Conservation (phyloP, 2,888 invertebrate species). For the Archips xylosteana region DNA sequence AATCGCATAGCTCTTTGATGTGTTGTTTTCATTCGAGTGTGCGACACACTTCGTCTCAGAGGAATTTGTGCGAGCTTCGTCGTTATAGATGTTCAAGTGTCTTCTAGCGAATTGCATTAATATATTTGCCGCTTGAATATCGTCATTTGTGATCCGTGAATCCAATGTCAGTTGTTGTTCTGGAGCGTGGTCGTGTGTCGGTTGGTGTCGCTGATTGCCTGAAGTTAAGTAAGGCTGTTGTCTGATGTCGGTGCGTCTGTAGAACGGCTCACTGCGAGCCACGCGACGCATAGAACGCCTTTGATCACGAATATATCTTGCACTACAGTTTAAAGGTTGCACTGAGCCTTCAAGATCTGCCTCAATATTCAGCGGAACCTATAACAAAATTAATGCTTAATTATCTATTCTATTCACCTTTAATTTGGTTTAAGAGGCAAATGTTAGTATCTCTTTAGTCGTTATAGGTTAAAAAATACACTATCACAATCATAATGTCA, state of each 20-base stretch:
- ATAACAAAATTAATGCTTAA: not conserved
- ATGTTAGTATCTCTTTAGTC: not conserved
- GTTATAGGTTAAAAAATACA: too few relatives aligned
- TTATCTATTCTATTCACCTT: not conserved
- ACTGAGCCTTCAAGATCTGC: constrained; percentile 11
- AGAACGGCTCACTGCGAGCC: constrained; percentile 31
- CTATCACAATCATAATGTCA: too few relatives aligned
- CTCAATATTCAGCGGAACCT: constrained; percentile 26
- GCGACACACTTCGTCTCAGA: constrained; percentile 10
- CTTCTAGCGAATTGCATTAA: constrained; percentile 35
- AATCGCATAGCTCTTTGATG: not conserved
- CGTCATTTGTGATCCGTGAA: constrained; percentile 30
- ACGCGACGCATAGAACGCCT: constrained; percentile 32
- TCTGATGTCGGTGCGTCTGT: constrained; percentile 27
- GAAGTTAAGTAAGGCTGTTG: constrained; percentile 31
- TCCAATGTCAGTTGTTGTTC: constrained; percentile 23
- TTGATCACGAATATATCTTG: constrained; percentile 14
- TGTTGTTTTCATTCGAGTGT: not conserved
- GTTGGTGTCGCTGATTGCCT: constrained; percentile 15
- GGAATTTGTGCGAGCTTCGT: constrained; percentile 4
- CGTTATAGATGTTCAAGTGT: constrained; percentile 9
- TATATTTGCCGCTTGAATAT: constrained; percentile 37
- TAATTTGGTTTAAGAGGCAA: not conserved
- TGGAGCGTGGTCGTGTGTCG: not conserved
- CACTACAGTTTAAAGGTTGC: constrained; percentile 14